Evolutionary conservation across 2,888 invertebrate genomes (phyloP).

Genomic region (Busseola fusca): DNA sequence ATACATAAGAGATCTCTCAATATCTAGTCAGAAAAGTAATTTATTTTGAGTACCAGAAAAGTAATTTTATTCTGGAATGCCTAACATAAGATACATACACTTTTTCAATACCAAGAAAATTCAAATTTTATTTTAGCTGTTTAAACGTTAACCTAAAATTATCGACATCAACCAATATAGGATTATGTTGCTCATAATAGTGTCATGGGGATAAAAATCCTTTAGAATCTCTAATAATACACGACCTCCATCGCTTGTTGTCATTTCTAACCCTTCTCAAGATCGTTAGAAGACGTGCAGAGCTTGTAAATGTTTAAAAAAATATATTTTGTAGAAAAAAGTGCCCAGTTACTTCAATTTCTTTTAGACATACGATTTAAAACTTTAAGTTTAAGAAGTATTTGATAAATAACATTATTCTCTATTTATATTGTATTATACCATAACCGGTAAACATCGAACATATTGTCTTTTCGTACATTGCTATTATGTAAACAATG

Average conservation of each 20-base stretch:
- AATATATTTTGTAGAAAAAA: conserved; percentile 40
- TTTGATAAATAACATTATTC: background rate
- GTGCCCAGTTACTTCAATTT: background rate
- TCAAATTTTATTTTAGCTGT: background rate
- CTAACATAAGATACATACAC: background rate
- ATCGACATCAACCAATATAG: conserved; percentile 12
- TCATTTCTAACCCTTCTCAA: conserved; percentile 78
- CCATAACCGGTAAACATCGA: background rate
- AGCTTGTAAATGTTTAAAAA: conserved; percentile 68
- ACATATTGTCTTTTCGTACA: conserved; percentile 9
- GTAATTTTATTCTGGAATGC: conserved; percentile 14
- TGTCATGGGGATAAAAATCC: conserved; percentile 68
- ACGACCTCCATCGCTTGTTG: conserved; percentile 73
- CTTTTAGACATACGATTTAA: background rate
- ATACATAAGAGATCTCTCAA: background rate
- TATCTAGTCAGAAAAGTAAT: conserved; percentile 14
- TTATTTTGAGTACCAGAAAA: conserved; percentile 4
- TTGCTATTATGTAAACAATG: background rate
- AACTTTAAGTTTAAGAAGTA: background rate
- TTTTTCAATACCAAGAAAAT: conserved; percentile 3
- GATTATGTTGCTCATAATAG: conserved; percentile 59
- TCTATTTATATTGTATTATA: background rate
- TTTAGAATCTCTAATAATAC: conserved; percentile 72
- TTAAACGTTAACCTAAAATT: background rate
- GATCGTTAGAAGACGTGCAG: conserved; percentile 68